Percentiles rank a stretch among this genome's conserved stretches.
phyloP scores from a whole-genome alignment of 2,113 vertebrate genomes.

The Lasiurus cinereus region DNA sequence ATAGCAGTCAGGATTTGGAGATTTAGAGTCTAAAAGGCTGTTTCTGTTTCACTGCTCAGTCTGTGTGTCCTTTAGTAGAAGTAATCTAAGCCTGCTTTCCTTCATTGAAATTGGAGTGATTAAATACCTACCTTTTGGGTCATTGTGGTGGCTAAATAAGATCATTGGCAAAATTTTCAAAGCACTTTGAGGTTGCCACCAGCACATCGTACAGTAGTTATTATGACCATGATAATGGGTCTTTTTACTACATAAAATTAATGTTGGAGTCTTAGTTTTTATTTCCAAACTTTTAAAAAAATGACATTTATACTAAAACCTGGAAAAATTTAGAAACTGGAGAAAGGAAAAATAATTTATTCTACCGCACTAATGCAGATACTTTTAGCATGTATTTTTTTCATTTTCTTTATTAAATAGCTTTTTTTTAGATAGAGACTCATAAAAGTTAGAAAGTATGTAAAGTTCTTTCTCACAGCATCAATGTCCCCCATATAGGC shows the following conservation, averaged over 20 bases:
- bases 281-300: neutral
- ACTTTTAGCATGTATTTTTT: neutral
- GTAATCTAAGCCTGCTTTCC: conserved; percentile 38
- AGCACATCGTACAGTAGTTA: neutral
- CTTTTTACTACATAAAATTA: conserved; percentile 22
- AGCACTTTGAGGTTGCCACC: neutral
- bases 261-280: conserved; percentile 18
- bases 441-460: conserved; percentile 6
- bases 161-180: conserved; percentile 1
- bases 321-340: neutral
- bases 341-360: conserved; percentile 30
- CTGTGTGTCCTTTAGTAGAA: neutral
- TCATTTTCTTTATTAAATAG: neutral
- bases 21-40: conserved; percentile 18
- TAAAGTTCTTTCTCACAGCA: neutral
- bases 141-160: neutral
- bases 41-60: conserved; percentile 39
- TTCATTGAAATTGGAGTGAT: conserved; percentile 30
- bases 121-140: conserved; percentile 12
- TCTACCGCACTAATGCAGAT: neutral
- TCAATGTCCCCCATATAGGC: neutral
- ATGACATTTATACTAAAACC: neutral
- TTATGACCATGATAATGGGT: neutral
- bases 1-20: neutral
- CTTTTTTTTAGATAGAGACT: neutral